Evolutionary conservation across 2,888 invertebrate species (phyloP).

Genomic region (Cremastinae sp.): DNA sequence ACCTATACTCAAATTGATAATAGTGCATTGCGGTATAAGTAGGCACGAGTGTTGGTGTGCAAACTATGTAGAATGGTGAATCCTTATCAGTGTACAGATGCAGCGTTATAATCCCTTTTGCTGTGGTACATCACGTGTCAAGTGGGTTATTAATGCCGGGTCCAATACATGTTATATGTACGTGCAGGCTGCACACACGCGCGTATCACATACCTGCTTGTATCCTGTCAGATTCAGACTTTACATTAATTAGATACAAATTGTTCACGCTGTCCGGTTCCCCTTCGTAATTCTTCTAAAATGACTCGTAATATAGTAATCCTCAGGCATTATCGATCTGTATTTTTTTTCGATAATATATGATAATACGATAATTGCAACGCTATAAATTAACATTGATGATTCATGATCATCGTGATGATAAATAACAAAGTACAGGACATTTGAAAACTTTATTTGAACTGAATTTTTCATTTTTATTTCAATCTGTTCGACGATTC

Average conservation of each 20-base stretch:
- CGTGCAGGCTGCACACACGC: not conserved
- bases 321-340: no score
- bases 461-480: not conserved
- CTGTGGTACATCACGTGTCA: constrained; percentile 45
- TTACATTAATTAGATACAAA: constrained; percentile 38
- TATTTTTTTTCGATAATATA: no score
- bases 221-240: constrained; percentile 2
- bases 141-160: constrained; percentile 46
- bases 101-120: constrained; percentile 35
- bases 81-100: constrained; percentile 46
- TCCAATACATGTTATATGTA: not conserved
- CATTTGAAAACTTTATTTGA: no score
- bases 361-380: no score
- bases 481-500: no score
- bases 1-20: no score
- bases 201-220: not conserved
- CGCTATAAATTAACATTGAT: no score
- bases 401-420: no score
- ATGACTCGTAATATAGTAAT: no score
- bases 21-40: no score
- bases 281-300: no score
- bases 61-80: constrained; percentile 19
- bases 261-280: not conserved
- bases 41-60: constrained; percentile 21
- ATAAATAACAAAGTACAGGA: no score